A percentile compares a stretch with the other conserved stretches of the same genome.
Evolutionary conservation across 2,888 invertebrate genomes (phyloP).

Genomic region (Drosophila mimetica): DNA sequence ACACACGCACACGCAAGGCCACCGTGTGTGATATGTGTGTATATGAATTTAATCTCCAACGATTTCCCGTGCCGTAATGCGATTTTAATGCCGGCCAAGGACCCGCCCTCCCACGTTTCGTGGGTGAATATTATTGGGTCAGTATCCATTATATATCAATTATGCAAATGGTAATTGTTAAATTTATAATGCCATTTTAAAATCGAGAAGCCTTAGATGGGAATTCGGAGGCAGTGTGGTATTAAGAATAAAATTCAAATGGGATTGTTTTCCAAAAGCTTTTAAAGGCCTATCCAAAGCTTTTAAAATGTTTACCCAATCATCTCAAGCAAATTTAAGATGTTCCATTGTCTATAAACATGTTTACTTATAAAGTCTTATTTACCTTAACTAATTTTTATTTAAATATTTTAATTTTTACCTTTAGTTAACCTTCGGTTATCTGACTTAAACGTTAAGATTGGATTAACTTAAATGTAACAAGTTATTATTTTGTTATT

Average conservation of each 20-base stretch:
- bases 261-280: background rate
- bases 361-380: too few species aligned
- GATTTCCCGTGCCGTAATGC: slow-evolving; percentile 47
- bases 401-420: too few species aligned
- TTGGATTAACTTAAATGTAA: too few species aligned
- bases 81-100: slow-evolving; percentile 71
- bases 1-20: slow-evolving; percentile 46
- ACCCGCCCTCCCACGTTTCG: slow-evolving; percentile 11
- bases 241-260: background rate
- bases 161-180: slow-evolving; percentile 25
- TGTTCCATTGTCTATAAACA: too few species aligned
- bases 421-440: too few species aligned
- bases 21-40: slow-evolving; percentile 15
- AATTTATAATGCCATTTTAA: background rate
- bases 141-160: slow-evolving; percentile 37
- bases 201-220: background rate
- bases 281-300: background rate
- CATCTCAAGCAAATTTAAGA: too few species aligned
- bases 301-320: background rate
- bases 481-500: too few species aligned
- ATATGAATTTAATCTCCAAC: slow-evolving; percentile 42
- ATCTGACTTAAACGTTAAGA: too few species aligned
- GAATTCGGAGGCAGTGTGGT: background rate
- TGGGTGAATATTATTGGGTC: slow-evolving; percentile 23
- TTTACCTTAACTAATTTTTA: too few species aligned